Evolutionary conservation across 2,797 vertebrate genomes (phyloP).

Genomic region (Syncerus caffer): DNA sequence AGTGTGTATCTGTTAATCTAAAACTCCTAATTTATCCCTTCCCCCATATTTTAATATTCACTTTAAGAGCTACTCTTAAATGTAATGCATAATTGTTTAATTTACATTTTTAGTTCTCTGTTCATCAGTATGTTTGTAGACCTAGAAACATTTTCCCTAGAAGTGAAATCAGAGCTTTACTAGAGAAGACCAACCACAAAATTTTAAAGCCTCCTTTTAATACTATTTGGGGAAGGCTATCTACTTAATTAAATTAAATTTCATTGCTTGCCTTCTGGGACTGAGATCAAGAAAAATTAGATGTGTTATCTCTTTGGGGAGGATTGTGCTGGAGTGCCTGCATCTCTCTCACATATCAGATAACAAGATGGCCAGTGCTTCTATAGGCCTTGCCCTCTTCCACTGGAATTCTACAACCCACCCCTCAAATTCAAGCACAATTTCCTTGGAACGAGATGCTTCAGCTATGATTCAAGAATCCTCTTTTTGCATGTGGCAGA

Average conservation of each 20-base stretch:
- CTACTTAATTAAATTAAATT: conserved; percentile 37
- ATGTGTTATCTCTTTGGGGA: background rate
- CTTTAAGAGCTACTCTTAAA: background rate
- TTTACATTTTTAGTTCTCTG: background rate
- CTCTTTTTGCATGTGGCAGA: background rate
- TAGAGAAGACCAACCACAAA: background rate
- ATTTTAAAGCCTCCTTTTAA: background rate
- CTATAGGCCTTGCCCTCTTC: background rate
- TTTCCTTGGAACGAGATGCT: conserved; percentile 4
- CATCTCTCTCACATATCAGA: background rate
- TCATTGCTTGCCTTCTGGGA: conserved; percentile 35
- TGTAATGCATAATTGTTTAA: background rate
- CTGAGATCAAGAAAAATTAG: conserved; percentile 20
- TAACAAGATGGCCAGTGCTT: background rate
- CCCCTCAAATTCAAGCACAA: background rate
- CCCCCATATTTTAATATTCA: background rate
- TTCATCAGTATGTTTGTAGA: background rate
- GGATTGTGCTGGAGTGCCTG: background rate
- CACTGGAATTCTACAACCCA: background rate
- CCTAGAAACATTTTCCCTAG: background rate
- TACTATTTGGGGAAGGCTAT: background rate
- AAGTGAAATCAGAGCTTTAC: background rate
- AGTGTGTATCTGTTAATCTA: background rate
- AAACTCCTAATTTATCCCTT: background rate
- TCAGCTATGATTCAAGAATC: background rate